Percentiles rank a stretch among this genome's conserved stretches.
These are phyloP conservation scores for Nasua narica DNA, from an alignment of 2,797 vertebrate genomes.

Conservation along the genomic window DNA sequence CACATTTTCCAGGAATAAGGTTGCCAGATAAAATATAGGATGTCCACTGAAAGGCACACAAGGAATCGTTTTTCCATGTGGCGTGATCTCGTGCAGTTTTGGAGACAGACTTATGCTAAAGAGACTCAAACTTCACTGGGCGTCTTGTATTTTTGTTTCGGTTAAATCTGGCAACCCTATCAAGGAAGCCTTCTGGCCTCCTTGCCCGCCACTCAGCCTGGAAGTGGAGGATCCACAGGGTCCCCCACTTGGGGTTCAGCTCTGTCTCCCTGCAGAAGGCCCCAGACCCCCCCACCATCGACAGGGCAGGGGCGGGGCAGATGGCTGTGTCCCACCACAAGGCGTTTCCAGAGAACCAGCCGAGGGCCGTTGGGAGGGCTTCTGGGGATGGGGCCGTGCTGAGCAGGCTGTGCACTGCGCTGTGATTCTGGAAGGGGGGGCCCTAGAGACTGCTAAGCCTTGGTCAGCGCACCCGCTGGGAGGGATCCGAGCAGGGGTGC, in stretches of 20 bases:
- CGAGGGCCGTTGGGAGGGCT: accelerated
- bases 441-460: not conserved
- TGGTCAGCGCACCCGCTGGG: not conserved
- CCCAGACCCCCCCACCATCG: not conserved
- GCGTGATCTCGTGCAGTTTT: not conserved
- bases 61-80: not conserved
- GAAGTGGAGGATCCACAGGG: not conserved
- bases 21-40: not conserved
- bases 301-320: not conserved
- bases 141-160: not conserved
- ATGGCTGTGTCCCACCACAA: not conserved
- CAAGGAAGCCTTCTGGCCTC: not conserved
- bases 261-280: not conserved
- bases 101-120: not conserved
- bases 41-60: not conserved
- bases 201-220: not conserved
- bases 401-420: not conserved
- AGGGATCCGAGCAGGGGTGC: not conserved
- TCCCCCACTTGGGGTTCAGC: not conserved
- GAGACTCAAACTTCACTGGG: not conserved
- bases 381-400: accelerated
- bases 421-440: not conserved
- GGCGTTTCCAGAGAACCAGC: not conserved
- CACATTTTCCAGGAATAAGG: not conserved
- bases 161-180: not conserved